Evolutionary conservation across 2,113 vertebrate species (phyloP), one percentile per base, ranked within the genome.

Genomic region (Chionis minor): DNA sequence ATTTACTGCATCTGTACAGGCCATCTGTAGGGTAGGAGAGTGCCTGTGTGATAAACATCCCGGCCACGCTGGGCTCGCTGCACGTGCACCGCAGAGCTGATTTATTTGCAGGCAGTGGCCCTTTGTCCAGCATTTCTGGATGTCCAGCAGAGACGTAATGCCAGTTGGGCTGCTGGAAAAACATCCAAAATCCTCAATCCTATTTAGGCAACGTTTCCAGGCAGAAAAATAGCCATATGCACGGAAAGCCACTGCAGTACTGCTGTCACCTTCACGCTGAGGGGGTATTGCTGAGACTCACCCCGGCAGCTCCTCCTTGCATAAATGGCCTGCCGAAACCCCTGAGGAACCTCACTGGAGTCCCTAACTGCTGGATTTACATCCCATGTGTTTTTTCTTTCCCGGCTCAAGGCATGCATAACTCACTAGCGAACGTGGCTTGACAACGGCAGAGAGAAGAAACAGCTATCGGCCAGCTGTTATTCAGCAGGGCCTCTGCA

Each of bases 1-100:
- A 97, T 95, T 97, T 96, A 96, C 82, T 66, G 80, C 91, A 58
- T 90, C 95, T 90, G 92, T 61, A 24, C 82, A 81, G 94, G 82
- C 95, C 94, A 94, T 96, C 95, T 95, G 95, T 10, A 90, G 88
- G 75, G 54, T 70, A 73, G 79, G 74, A 75, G 52, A 79, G 67
- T 32, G 88, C 67, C 79, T 55, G 66, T 40, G 83, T 81, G 86
- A 88, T 94, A 90, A 97, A 95, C 83, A 74, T 56, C 88, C 86
- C 22, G 0, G 86, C 86, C 86, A 49, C 0, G 2, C 79, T 9
- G 70, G 71, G 88, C 88, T 95, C 85, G 10, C 45, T 55, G 85
- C 86, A 79, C 10, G 5, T 72, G 74, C 54, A 73, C 54, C 0
- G 0, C 42, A 20, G 69, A 84, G 77, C 66, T 75, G 67, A 91